Evolutionary conservation across 2,113 vertebrate species (phyloP).

Genomic region (Muntiacus reevesi): DNA sequence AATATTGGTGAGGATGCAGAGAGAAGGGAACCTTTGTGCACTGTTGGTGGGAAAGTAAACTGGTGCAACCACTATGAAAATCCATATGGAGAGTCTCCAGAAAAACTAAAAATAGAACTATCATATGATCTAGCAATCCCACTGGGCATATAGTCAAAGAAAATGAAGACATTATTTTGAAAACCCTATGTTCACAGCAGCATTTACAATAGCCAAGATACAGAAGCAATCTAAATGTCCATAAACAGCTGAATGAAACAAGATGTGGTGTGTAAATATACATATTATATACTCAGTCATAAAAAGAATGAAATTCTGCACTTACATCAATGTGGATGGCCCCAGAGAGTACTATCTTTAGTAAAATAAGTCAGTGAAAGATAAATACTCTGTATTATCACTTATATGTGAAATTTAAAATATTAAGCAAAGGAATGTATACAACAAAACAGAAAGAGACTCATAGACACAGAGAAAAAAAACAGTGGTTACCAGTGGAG

Average conservation of each 20-base stretch:
- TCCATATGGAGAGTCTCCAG: not conserved
- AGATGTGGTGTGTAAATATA: not conserved
- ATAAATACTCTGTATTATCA: not conserved
- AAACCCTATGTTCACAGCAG: not conserved
- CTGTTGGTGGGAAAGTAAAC: not conserved
- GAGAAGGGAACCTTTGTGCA: not conserved
- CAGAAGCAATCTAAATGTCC: not conserved
- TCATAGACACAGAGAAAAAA: not conserved
- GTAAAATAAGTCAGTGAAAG: not conserved
- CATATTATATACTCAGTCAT: not conserved
- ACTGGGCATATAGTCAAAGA: not conserved
- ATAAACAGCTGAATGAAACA: not conserved
- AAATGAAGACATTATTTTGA: not conserved
- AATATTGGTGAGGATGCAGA: not conserved
- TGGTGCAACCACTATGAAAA: not conserved
- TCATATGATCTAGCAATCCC: not conserved
- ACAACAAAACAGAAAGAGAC: not conserved
- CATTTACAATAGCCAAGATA: not conserved
- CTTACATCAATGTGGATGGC: not conserved
- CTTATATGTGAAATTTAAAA: not conserved
- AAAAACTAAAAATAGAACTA: not conserved
- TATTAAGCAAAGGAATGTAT: not conserved
- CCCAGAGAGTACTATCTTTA: not conserved
- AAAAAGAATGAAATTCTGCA: not conserved
- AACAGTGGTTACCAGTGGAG: not conserved